Conservation (phyloP, 2,797 vertebrate species). For the Meda fulgida region DNA sequence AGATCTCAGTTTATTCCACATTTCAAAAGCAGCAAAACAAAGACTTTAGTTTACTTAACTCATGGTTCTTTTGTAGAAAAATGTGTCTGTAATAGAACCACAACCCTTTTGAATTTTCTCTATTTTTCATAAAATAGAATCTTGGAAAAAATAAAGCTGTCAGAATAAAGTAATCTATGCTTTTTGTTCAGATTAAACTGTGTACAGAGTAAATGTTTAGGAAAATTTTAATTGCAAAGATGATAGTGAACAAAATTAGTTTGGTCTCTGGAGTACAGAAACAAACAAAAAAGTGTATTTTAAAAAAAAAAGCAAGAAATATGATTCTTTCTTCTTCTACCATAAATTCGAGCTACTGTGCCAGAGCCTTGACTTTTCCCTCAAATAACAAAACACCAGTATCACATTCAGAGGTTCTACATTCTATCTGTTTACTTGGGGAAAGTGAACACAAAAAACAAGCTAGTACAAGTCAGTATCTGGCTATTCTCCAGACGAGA, state of each 20-base stretch:
- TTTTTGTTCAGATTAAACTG: not conserved
- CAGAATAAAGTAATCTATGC: not conserved
- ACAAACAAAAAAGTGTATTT: slow-evolving; percentile 5
- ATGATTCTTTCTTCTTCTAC: not conserved
- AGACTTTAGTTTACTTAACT: not conserved
- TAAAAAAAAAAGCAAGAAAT: slow-evolving; percentile 2
- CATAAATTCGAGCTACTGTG: slow-evolving; percentile 12
- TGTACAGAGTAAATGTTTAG: not conserved
- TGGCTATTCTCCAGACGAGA: slow-evolving; percentile 58
- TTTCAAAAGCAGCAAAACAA: slow-evolving; percentile 21
- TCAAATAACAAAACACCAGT: slow-evolving; percentile 8
- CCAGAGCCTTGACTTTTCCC: not conserved
- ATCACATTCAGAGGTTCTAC: slow-evolving; percentile 27
- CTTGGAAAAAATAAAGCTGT: not conserved
- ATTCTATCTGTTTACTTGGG: slow-evolving; percentile 48
- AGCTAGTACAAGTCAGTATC: slow-evolving; percentile 48
- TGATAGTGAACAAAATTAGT: not conserved
- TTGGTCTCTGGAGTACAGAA: not conserved
- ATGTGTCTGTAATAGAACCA: not conserved
- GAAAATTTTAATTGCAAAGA: not conserved
- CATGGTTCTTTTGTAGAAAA: not conserved
- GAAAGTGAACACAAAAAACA: slow-evolving; percentile 39
- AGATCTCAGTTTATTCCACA: slow-evolving; percentile 12
- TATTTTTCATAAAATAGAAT: not conserved
- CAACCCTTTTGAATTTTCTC: not conserved